phyloP scores from a whole-genome alignment of 2,888 invertebrate species.

The Dryadula phaetusa region DNA sequence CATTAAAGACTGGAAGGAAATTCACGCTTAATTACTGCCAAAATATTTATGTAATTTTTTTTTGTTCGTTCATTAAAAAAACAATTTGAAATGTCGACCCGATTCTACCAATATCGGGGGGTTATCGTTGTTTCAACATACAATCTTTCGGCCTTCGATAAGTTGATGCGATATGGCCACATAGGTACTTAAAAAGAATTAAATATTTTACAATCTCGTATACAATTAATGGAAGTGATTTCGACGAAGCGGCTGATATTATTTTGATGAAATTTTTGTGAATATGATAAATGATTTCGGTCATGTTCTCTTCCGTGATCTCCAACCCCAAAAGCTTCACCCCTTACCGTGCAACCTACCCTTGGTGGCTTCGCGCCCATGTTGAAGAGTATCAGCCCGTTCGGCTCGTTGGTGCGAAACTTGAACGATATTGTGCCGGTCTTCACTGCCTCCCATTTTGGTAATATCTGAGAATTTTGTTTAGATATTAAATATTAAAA shows the following conservation, averaged over 20 bases:
- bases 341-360: conserved; percentile 88
- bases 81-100: conserved; percentile 2
- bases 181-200: conserved; percentile 21
- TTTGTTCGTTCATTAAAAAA: neutral
- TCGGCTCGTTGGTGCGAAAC: conserved; percentile 97
- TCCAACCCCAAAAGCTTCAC: conserved; percentile 82
- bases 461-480: conserved; percentile 86
- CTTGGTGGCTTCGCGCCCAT: conserved; percentile 91
- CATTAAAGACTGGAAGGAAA: conserved; percentile 27
- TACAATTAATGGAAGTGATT: conserved; percentile 32
- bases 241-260: conserved; percentile 28
- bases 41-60: neutral
- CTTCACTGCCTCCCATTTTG: conserved; percentile 96
- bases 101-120: conserved; percentile 10
- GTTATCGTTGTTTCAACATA: conserved; percentile 33
- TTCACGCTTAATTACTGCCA: conserved; percentile 19
- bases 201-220: conserved; percentile 42
- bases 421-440: conserved; percentile 96
- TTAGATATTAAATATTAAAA: neutral
- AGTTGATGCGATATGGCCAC: conserved; percentile 12
- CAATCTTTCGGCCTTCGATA: conserved; percentile 35
- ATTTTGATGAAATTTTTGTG: conserved; percentile 39
- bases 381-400: conserved; percentile 96
- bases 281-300: conserved; percentile 53
- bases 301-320: conserved; percentile 59